Conservation (phyloP, 1,140 invertebrate genomes). For the Zaprionus kolodkinae region DNA sequence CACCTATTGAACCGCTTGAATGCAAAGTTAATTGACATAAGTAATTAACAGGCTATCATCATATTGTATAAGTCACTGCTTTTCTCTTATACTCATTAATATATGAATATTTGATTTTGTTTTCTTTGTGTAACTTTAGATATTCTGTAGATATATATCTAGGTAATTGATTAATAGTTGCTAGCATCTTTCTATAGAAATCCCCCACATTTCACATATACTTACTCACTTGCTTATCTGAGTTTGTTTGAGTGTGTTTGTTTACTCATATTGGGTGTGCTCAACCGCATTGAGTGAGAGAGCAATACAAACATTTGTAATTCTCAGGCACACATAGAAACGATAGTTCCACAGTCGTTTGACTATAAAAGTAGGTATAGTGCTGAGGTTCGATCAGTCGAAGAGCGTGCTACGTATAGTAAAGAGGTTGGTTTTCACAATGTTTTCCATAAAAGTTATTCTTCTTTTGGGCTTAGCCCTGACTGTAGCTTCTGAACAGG, state of each 20-base stretch:
- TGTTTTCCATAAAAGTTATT: conserved; percentile 36
- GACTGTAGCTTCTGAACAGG: not conserved
- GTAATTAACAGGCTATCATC: conserved; percentile 3
- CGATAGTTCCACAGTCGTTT: not conserved
- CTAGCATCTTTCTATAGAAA: not conserved
- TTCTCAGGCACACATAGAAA: not conserved
- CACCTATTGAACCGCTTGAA: not conserved
- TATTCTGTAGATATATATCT: no score
- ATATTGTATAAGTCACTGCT: not conserved
- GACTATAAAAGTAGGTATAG: conserved; percentile 31
- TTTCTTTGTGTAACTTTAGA: not conserved
- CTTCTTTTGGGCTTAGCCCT: conserved; percentile 30
- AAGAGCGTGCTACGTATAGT: not conserved
- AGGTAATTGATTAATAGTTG: no score
- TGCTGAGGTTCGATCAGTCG: conserved; percentile 11
- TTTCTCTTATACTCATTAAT: not conserved
- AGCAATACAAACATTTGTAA: not conserved
- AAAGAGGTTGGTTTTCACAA: conserved; percentile 3
- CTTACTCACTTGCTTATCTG: not conserved
- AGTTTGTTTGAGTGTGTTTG: not conserved
- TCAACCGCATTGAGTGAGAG: not conserved
- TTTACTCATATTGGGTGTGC: not conserved
- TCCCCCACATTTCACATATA: not conserved
- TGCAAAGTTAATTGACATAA: not conserved
- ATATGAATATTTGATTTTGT: not conserved